Base-by-base conservation (phyloP, 2,797 vertebrate genomes). In the Hybognathus amarus region DNA sequence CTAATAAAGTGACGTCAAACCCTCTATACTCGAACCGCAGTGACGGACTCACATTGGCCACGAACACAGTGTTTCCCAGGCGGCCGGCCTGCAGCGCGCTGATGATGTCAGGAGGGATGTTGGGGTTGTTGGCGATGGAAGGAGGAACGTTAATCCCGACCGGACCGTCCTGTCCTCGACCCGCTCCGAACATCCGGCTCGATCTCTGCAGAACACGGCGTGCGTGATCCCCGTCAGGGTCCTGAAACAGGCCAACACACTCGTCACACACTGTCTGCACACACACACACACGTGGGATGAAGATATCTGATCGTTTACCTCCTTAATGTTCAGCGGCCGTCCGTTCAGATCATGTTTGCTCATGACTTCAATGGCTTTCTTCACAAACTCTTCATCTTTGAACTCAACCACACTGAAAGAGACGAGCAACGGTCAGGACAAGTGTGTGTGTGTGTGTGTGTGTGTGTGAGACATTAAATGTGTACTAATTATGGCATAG, bases 381-480 rank as follows among this genome's bases (percentile, higher is more conserved):
- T 95, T 97, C 88, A 99, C 97, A 95, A 98, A 99, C 91, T 99
- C 98, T 91, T 98, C 97, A 93, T 99, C 97, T 95, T 96, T 99
- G 91, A 99, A 99, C 93, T 99, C 98, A 89, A 99, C 98, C 91
- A 99, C 97, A 92, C 98, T 99, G 93, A 76, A 87, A 64, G 33
- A 81, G 71, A 87, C 68, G 9, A n/a, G 80, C 83, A 27, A 30
- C 12, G 5, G 47, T 61, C 5, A 63, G 15, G 27, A 30, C 12
- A 17, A 2, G 13, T 30, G 13, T 63, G 61, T 63, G 24, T 13
- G n/a, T 24, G 52, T 1, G n/a, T n/a, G 18, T 8, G 50, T 20
- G 50, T 1, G 50, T 0, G 50, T 0, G 52, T 0, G 20, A 10
- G 52, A 45, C 3, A 42, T 12, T 42, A 42, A 42, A 42, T 42